These are phyloP conservation scores for Lucifuga dentata DNA, from an alignment of 2,113 vertebrate genomes.

Conservation along the genomic window DNA sequence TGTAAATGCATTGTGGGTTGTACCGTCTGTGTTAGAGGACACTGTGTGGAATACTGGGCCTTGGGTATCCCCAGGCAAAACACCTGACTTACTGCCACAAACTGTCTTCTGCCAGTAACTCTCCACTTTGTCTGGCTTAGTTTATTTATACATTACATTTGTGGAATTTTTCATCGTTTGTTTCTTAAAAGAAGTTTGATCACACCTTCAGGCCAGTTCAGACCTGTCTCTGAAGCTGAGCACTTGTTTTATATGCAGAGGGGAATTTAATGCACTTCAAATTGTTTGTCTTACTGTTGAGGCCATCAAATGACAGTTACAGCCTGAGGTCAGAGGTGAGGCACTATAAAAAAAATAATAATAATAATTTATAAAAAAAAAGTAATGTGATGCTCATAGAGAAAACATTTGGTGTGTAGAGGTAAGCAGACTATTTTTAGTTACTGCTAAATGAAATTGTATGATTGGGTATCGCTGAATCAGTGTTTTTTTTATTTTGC, in stretches of 20 bases:
- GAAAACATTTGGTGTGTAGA: too few species aligned
- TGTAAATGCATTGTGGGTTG: not conserved
- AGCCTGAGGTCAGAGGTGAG: too few species aligned
- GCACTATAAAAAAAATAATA: too few species aligned
- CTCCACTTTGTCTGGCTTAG: constrained; percentile 52
- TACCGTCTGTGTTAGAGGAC: constrained; percentile 9
- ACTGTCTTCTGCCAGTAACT: constrained; percentile 64
- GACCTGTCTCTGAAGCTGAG: constrained; percentile 8
- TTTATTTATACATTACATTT: constrained; percentile 62
- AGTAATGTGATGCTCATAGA: too few species aligned
- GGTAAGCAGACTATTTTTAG: too few species aligned
- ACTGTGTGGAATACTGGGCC: not conserved
- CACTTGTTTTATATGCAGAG: not conserved
- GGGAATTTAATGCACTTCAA: too few species aligned
- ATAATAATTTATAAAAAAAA: too few species aligned
- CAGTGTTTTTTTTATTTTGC: too few species aligned
- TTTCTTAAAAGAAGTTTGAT: constrained; percentile 42
- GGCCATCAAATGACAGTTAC: too few species aligned
- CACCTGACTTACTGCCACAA: constrained; percentile 70
- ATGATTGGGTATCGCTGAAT: too few species aligned
- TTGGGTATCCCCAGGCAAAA: constrained; percentile 51
- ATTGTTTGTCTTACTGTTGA: too few species aligned
- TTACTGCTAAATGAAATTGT: too few species aligned
- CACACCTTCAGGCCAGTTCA: constrained; percentile 5
- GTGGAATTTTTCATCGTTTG: constrained; percentile 36